Percentiles rank a stretch among this genome's conserved stretches.
phyloP scores from a whole-genome alignment of 2,797 vertebrate genomes.

The Crocidura indochinensis region DNA sequence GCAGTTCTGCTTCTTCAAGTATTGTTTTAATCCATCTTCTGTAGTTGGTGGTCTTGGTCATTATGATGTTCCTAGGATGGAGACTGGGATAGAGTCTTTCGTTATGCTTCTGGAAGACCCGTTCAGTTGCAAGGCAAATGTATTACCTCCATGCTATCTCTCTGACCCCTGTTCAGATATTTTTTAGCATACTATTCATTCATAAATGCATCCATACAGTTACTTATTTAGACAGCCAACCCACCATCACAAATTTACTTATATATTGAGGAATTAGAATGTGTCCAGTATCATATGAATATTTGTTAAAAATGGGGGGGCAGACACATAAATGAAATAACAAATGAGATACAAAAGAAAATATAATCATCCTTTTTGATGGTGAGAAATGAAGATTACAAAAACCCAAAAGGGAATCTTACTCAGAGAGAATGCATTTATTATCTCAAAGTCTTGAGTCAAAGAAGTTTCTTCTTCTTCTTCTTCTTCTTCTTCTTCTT shows the following conservation, averaged over 20 bases:
- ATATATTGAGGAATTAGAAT: not conserved
- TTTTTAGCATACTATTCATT: not conserved
- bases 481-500: too few species aligned
- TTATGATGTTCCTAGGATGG: too few species aligned
- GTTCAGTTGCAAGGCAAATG: too few species aligned
- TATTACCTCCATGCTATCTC: too few species aligned
- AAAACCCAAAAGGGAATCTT: not conserved
- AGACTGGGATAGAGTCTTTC: too few species aligned
- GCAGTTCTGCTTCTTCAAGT: too few species aligned
- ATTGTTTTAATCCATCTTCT: too few species aligned
- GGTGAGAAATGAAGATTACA: not conserved
- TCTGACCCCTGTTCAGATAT: too few species aligned
- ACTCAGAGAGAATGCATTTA: not conserved
- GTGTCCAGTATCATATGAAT: not conserved
- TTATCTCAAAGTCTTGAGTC: not conserved
- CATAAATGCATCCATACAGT: not conserved
- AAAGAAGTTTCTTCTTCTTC: too few species aligned
- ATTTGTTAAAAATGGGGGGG: slow-evolving; percentile 40
- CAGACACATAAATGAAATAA: slow-evolving; percentile 9
- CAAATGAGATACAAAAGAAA: not conserved
- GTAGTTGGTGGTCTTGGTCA: too few species aligned
- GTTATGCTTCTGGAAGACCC: too few species aligned
- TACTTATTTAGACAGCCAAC: not conserved
- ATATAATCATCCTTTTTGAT: not conserved
- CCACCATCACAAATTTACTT: not conserved